These are phyloP conservation scores for Apteryx owenii DNA, from an alignment of 2,113 vertebrate species.

Conservation along the genomic window DNA sequence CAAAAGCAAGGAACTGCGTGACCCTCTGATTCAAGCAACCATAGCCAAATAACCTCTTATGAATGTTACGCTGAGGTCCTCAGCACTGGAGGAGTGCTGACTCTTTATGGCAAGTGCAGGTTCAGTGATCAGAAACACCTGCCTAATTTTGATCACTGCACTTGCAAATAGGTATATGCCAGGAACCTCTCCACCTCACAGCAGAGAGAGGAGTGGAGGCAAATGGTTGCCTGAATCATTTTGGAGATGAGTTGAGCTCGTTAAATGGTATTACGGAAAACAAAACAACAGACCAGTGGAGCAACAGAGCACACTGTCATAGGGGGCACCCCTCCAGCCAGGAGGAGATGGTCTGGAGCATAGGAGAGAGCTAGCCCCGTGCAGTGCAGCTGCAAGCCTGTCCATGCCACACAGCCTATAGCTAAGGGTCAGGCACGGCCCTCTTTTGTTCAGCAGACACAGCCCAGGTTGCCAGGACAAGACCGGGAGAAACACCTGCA, in stretches of 20 bases:
- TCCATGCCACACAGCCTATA: accelerated
- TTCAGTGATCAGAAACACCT: accelerated
- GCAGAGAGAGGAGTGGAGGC: background rate
- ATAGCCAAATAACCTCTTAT: background rate
- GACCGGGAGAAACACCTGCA: background rate
- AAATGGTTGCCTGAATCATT: background rate
- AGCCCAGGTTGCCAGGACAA: background rate
- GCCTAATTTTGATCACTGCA: background rate
- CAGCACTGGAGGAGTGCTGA: background rate
- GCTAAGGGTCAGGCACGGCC: too few relatives aligned
- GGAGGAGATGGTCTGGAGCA: background rate
- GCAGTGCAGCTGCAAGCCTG: background rate
- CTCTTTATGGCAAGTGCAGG: background rate
- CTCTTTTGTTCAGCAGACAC: background rate
- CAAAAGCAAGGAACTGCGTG: background rate
- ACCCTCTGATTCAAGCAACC: background rate
- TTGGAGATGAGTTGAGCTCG: accelerated
- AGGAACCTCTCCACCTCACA: background rate
- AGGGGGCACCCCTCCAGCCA: background rate
- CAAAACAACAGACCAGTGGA: background rate
- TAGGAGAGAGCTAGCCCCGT: background rate
- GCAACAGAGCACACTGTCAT: accelerated
- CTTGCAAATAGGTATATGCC: accelerated
- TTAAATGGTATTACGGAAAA: background rate
- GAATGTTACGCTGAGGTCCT: accelerated